Evolutionary conservation across 1,140 invertebrate genomes (phyloP).

Genomic region (Pectinophora gossypiella): DNA sequence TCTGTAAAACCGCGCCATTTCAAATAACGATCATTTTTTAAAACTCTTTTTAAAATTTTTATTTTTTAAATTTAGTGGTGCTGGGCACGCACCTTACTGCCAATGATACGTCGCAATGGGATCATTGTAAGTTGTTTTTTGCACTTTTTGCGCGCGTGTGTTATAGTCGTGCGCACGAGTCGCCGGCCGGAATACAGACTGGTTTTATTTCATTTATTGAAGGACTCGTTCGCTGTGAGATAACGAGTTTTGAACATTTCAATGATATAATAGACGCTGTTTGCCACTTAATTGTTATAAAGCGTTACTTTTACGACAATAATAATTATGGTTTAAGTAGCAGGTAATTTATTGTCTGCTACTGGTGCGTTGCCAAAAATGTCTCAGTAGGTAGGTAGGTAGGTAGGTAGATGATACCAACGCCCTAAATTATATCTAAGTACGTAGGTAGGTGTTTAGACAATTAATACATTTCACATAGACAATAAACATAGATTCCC

Average conservation of each 20-base stretch:
- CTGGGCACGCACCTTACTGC: slow-evolving; percentile 52
- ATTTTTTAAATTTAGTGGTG: slow-evolving; percentile 15
- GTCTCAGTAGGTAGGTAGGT: too few relatives aligned
- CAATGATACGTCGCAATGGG: slow-evolving; percentile 53
- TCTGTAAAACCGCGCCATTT: slow-evolving; percentile 39
- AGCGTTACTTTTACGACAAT: too few relatives aligned
- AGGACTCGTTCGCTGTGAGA: slow-evolving; percentile 43
- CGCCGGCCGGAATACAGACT: slow-evolving; percentile 38
- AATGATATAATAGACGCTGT: too few relatives aligned
- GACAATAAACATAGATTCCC: too few relatives aligned
- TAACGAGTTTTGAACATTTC: slow-evolving; percentile 41
- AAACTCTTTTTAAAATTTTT: slow-evolving; percentile 12
- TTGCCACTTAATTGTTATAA: too few relatives aligned
- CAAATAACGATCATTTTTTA: slow-evolving; percentile 11
- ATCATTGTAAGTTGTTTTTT: slow-evolving; percentile 44
- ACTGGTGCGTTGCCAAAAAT: too few relatives aligned
- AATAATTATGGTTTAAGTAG: too few relatives aligned
- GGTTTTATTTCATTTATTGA: slow-evolving; percentile 28
- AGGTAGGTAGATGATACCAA: too few relatives aligned
- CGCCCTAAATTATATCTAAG: too few relatives aligned
- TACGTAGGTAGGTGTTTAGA: too few relatives aligned
- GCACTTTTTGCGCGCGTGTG: slow-evolving; percentile 27
- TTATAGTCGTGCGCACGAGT: slow-evolving; percentile 26
- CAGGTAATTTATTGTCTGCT: too few relatives aligned
- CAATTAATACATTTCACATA: too few relatives aligned